These are phyloP conservation scores for Phymatocera aterrima DNA, from an alignment of 2,888 invertebrate genomes.

Conservation along the genomic window DNA sequence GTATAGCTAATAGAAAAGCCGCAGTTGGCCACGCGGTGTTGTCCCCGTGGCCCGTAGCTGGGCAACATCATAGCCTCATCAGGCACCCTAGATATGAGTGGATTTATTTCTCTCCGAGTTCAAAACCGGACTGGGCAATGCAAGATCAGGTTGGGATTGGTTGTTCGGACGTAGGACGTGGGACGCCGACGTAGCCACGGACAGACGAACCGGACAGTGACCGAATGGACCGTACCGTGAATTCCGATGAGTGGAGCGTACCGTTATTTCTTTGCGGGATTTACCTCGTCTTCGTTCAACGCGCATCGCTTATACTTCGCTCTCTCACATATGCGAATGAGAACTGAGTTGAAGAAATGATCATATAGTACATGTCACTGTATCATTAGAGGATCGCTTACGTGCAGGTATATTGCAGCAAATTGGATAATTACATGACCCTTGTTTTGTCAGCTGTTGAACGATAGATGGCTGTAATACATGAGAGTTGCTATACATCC, in stretches of 20 bases:
- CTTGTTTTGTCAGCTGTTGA: background rate
- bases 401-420: background rate
- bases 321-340: background rate
- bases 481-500: background rate
- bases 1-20: background rate
- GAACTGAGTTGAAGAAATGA: conserved; percentile 10
- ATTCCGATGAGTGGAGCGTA: conserved; percentile 71
- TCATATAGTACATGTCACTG: conserved; percentile 1
- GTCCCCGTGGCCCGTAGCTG: conserved; percentile 21
- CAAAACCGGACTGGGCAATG: conserved; percentile 30
- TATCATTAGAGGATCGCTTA: background rate
- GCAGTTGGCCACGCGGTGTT: conserved; percentile 22
- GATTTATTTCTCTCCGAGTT: background rate
- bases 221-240: conserved; percentile 69
- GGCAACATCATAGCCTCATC: background rate
- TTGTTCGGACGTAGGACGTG: conserved; percentile 1
- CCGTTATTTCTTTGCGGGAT: conserved; percentile 70
- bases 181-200: conserved; percentile 39
- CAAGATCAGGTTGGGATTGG: conserved; percentile 11
- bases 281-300: conserved; percentile 66
- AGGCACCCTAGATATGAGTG: conserved; percentile 27
- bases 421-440: background rate
- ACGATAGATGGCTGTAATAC: background rate
- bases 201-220: conserved; percentile 58
- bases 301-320: conserved; percentile 44